A percentile compares a stretch with the other conserved stretches of the same genome.
These are phyloP conservation scores for Ischnus inquisitorius DNA, from an alignment of 2,888 invertebrate genomes.

Conservation along the genomic window DNA sequence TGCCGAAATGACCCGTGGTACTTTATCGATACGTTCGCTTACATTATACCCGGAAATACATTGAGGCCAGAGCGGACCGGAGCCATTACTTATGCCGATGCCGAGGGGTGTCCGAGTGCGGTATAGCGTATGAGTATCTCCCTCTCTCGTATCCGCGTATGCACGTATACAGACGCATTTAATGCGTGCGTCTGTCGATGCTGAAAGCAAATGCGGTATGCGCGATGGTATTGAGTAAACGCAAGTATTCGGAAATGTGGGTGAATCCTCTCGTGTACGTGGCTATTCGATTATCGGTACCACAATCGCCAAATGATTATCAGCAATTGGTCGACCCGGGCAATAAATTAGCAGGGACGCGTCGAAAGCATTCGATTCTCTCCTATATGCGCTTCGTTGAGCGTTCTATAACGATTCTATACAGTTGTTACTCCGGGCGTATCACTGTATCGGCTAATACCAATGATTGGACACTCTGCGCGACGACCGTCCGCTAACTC, in stretches of 20 bases:
- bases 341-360: constrained; percentile 73
- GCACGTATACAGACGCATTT: constrained; percentile 42
- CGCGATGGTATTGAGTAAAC: constrained; percentile 51
- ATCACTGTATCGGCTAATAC: constrained; percentile 22
- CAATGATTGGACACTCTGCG: constrained; percentile 8
- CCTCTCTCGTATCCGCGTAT: constrained; percentile 39
- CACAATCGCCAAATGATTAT: constrained; percentile 79
- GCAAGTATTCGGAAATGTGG: constrained; percentile 70
- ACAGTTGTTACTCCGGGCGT: not conserved
- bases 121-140: constrained; percentile 61
- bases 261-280: constrained; percentile 68
- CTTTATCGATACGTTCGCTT: constrained; percentile 75
- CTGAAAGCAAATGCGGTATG: constrained; percentile 54
- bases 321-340: constrained; percentile 73
- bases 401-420: constrained; percentile 20
- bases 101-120: constrained; percentile 49
- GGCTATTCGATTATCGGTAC: constrained; percentile 76
- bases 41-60: constrained; percentile 74
- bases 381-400: constrained; percentile 9
- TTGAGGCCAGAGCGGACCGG: constrained; percentile 56
- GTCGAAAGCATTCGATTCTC: constrained; percentile 30
- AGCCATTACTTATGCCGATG: constrained; percentile 70
- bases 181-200: constrained; percentile 53
- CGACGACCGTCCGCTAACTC: not conserved
- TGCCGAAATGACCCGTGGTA: constrained; percentile 66